Evolutionary conservation across 2,888 invertebrate species (phyloP), one percentile per base, ranked within the genome.

Genomic region (Andrena hattorfiana): DNA sequence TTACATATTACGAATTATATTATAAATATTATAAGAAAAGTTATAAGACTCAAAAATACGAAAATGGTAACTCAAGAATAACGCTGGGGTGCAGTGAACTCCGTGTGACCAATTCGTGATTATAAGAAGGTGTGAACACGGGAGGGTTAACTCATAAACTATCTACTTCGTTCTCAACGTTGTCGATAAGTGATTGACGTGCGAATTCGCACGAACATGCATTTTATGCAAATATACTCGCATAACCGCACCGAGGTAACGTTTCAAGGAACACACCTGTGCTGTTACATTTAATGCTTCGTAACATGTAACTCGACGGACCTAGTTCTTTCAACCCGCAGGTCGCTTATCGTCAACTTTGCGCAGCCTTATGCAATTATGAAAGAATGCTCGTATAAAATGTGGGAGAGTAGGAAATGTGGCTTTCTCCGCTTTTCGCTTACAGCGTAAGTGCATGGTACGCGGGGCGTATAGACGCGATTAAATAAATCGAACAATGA

Each of bases 401-500:
- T 59, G 48, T 73, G 23, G 28, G 54, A 66, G 28, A 75, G 35
- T 67, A 59, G 74, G 64, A 73, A 73, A 66, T 35, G n/a, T 1
- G 28, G 35, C 81, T 83, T 81, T 83, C 83, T 69, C 81, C 69
- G 4, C 35, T 72, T 59, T 68, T 30, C n/a, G 68, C 68, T 69
- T 32, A 28, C 7, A 35, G n/a, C n/a, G 35, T 7, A 7, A 35
- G 59, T 67, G 30, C 5, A 20, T 20, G 62, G 28, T 16, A 66
- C 8, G 56, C 48, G 13, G 28, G 32, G 51, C 56, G 51, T 60
- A 42, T 30, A 26, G 35, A n/a, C 48, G 73, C n/a, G n/a, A 83
- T 54, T 67, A 72, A 72, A 76, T 76, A 72, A 72, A 76, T 76
- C 42, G n/a, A 62, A 70, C 54, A 59, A 48, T 51, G 67, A 68